These are phyloP conservation scores for Cheilosia urbana DNA, from an alignment of 2,888 invertebrate species.

Conservation along the genomic window DNA sequence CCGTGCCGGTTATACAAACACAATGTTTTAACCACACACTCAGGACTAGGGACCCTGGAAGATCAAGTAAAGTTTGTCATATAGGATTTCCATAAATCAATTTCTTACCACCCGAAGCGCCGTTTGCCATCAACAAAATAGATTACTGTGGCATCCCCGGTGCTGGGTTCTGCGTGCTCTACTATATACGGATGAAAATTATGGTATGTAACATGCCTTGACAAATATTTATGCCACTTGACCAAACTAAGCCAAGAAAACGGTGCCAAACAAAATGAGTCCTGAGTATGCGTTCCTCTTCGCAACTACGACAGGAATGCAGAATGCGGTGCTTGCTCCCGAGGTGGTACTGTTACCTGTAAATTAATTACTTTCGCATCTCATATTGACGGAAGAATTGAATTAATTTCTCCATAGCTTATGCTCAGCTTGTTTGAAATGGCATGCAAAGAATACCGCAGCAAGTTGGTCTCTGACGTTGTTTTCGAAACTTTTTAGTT, in stretches of 20 bases:
- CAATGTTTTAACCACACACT: conserved; percentile 6
- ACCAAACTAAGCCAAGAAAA: conserved; percentile 2
- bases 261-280: not conserved
- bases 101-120: conserved; percentile 71
- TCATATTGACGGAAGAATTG: conserved; percentile 18
- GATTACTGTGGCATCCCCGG: conserved; percentile 60
- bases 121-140: conserved; percentile 61
- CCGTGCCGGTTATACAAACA: not conserved
- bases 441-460: conserved; percentile 3
- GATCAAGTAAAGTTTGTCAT: conserved; percentile 67
- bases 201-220: not conserved
- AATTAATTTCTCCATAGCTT: conserved; percentile 41
- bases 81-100: conserved; percentile 72
- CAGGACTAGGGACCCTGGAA: conserved; percentile 45
- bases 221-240: conserved; percentile 22
- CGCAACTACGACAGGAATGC: conserved; percentile 7
- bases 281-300: not conserved
- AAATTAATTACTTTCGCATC: conserved; percentile 35
- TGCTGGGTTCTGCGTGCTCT: not conserved
- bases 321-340: conserved; percentile 1
- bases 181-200: conserved; percentile 27
- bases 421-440: conserved; percentile 21
- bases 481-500: not conserved
- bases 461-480: not conserved
- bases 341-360: conserved; percentile 1